phyloP scores from a whole-genome alignment of 2,888 invertebrate genomes.

The Spilosoma lubricipeda region DNA sequence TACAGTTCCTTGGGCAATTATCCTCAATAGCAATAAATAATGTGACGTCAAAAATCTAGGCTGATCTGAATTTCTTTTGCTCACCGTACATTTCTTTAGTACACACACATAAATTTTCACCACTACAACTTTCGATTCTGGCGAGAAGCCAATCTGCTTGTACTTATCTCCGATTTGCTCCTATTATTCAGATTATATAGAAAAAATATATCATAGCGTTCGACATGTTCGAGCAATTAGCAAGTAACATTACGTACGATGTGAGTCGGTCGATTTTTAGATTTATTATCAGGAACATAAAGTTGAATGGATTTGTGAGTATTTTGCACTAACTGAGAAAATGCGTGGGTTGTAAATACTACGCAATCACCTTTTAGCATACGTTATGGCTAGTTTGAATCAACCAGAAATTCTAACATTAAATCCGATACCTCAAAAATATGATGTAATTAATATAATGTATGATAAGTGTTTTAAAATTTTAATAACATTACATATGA shows the following conservation, averaged over 20 bases:
- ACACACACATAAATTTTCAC: conserved; percentile 72
- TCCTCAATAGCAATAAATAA: conserved; percentile 29
- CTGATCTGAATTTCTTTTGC: conserved; percentile 44
- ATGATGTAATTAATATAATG: not conserved
- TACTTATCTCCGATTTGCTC: conserved; percentile 59
- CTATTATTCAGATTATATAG: conserved; percentile 58
- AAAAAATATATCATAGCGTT: conserved; percentile 49
- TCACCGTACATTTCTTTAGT: conserved; percentile 63
- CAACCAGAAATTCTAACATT: not conserved
- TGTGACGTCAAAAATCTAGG: conserved; percentile 39
- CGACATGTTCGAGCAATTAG: conserved; percentile 32
- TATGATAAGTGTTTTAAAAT: not conserved
- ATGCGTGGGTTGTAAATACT: not conserved
- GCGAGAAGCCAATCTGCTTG: conserved; percentile 66
- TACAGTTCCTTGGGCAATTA: conserved; percentile 9
- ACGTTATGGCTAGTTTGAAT: not conserved
- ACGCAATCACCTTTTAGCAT: not conserved
- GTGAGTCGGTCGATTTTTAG: conserved; percentile 11
- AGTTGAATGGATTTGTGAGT: conserved; percentile 7
- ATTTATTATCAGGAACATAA: conserved; percentile 7
- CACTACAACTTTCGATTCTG: conserved; percentile 69
- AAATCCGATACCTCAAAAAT: not conserved
- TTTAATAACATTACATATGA: not conserved
- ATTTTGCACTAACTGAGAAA: conserved; percentile 4
- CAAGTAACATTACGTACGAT: conserved; percentile 14